Conservation (phyloP, 2,797 vertebrate genomes). For the Coracias cyanogaster region DNA sequence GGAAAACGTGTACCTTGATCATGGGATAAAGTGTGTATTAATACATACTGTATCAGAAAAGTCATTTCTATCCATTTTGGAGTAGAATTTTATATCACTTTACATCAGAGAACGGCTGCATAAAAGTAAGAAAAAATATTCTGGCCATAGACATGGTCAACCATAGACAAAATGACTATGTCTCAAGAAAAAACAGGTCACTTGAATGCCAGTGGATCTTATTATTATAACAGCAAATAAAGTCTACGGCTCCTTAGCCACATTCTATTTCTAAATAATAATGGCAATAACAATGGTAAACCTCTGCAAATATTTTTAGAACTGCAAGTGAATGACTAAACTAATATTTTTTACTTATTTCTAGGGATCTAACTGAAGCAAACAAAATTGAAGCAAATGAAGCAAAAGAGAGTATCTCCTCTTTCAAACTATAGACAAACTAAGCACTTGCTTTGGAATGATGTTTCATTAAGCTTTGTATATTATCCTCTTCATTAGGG, state of each 20-base stretch:
- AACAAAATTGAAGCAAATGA: not conserved
- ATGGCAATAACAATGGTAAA: not conserved
- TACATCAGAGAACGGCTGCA: not conserved
- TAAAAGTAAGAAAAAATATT: not conserved
- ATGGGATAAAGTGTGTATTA: not conserved
- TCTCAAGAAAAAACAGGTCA: not conserved
- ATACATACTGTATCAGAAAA: not conserved
- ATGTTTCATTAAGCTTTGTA: not conserved
- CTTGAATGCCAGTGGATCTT: not conserved
- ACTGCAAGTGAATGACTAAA: not conserved
- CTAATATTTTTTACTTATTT: not conserved
- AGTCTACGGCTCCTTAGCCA: not conserved
- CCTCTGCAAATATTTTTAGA: not conserved
- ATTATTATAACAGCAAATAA: not conserved
- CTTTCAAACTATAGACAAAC: not conserved
- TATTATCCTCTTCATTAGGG: not conserved
- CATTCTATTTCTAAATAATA: not conserved
- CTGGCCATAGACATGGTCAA: too few relatives aligned
- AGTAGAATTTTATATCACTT: not conserved
- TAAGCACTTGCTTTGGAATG: not conserved
- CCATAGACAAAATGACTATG: not conserved
- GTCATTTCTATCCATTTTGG: not conserved
- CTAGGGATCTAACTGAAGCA: not conserved
- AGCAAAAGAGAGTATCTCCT: not conserved
- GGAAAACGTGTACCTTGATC: not conserved